Percentiles rank a stretch among this genome's conserved stretches.
phyloP scores from a whole-genome alignment of 2,797 vertebrate genomes.

The Melanotaenia trifasciata region DNA sequence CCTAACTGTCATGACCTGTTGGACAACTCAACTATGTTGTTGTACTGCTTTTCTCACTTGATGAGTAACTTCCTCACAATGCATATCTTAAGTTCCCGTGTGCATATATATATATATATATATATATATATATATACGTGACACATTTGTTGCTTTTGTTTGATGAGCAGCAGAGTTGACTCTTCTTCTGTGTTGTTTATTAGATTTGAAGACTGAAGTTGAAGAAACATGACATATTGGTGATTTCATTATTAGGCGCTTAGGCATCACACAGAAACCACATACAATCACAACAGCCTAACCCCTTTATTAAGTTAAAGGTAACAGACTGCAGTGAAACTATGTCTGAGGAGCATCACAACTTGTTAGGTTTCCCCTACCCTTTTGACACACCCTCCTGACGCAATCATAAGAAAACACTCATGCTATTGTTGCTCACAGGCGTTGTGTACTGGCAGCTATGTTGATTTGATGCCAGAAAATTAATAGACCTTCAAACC shows the following conservation, averaged over 20 bases:
- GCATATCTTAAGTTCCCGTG: not conserved
- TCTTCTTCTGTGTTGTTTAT: not conserved
- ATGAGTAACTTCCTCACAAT: not conserved
- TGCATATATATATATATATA: not conserved
- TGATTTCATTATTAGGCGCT: not conserved
- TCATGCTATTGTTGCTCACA: slow-evolving; percentile 21
- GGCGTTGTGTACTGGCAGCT: not conserved
- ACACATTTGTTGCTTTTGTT: too few species aligned
- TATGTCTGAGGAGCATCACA: not conserved
- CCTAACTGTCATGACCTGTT: slow-evolving; percentile 1
- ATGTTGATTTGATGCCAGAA: slow-evolving; percentile 29
- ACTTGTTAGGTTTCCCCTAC: not conserved
- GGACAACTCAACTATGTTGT: slow-evolving; percentile 41
- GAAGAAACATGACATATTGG: not conserved
- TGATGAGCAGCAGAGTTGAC: not conserved
- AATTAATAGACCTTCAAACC: not conserved
- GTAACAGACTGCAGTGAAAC: not conserved
- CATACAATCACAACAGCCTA: not conserved
- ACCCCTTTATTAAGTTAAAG: not conserved
- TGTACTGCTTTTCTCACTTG: not conserved
- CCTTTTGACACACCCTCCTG: slow-evolving; percentile 29
- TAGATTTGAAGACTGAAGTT: not conserved
- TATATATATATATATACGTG: not conserved
- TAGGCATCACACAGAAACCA: not conserved
- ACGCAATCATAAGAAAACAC: slow-evolving; percentile 37